Base-by-base conservation (phyloP, 1,140 invertebrate species). In the Zaprionus taronus region DNA sequence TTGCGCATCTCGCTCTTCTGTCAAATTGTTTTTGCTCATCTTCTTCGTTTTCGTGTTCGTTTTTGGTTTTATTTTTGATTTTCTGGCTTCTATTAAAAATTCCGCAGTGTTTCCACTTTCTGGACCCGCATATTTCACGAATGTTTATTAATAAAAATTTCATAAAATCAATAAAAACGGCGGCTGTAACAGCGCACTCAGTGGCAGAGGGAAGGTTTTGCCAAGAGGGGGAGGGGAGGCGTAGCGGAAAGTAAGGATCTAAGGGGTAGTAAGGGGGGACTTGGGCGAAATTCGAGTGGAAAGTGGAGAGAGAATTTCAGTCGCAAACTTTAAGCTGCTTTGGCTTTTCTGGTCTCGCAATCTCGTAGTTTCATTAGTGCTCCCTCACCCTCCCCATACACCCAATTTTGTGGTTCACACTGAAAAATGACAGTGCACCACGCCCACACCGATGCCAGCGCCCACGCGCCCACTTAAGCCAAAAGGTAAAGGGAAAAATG, bases 121-220 rank as follows among this genome's bases (percentile, higher is more conserved):
- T 56, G 41, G 38, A 49, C 70, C 51, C 5, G 63, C 78, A 90
- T 89, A 77, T 84, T 82, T 80, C 79, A 73, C 79, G 84, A 90
- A 89, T 89, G 75, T 89, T 85, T 90, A 89, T 89, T 89, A 89
- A 89, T 89, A 87, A 86, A 85, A 85, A 86, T 80, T 80, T 89
- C 69, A 81, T 80, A 81, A 87, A 87, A 87, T 87, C 84, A 81
- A 87, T 87, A 89, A 69, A 70, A 75, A 69, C 66, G 41, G 58
- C 53, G 51, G 72, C 67, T 24, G 41, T 12, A 41, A 70, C 20
- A 56, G n/a, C 17, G 64, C 22, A 26, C n/a, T 15, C 17, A 11
- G 38, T 11, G 34, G 9, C 28, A 7, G 7, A 31, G 24, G 34
- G 0, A 15, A 9, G 34, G 17, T 34, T 28, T 51, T 20, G 28